A percentile compares a stretch with the other conserved stretches of the same genome.
Conservation (phyloP, 2,888 invertebrate species). For the Agrotis ipsilon region DNA sequence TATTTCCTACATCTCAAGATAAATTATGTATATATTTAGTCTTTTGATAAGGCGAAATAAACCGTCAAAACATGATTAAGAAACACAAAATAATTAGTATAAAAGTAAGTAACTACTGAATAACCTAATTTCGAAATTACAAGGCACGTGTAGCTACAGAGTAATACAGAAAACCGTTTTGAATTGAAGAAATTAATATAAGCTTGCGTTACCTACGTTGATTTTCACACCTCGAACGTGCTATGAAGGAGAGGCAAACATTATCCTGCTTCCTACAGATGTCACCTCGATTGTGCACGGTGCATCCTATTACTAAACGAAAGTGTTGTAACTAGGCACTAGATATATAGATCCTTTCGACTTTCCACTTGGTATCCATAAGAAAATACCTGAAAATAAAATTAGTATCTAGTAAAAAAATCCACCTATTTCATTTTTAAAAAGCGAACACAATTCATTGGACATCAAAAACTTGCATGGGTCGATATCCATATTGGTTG, state of each 20-base stretch:
- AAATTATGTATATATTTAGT: not conserved
- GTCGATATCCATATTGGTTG: too few species aligned
- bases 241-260: slow-evolving; percentile 9
- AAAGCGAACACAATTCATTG: too few species aligned
- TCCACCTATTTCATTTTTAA: too few species aligned
- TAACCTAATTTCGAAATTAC: slow-evolving; percentile 6
- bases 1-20: not conserved
- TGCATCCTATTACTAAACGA: slow-evolving; percentile 10
- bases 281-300: slow-evolving; percentile 12
- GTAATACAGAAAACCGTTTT: slow-evolving; percentile 16
- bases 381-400: not conserved
- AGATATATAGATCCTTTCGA: slow-evolving; percentile 16
- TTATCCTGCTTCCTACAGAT: slow-evolving; percentile 34
- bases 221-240: not conserved
- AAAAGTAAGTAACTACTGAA: not conserved
- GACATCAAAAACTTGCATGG: too few species aligned
- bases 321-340: not conserved
- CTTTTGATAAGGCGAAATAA: slow-evolving; percentile 27
- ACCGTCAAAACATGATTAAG: slow-evolving; percentile 9
- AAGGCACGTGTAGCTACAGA: slow-evolving; percentile 10
- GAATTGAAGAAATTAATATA: slow-evolving; percentile 3
- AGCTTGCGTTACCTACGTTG: not conserved
- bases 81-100: slow-evolving; percentile 19
- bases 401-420: too few species aligned
- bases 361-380: not conserved